Evolutionary conservation across 2,113 vertebrate genomes (phyloP), one percentile per base, ranked within the genome.

Genomic region (Galbula dea): DNA sequence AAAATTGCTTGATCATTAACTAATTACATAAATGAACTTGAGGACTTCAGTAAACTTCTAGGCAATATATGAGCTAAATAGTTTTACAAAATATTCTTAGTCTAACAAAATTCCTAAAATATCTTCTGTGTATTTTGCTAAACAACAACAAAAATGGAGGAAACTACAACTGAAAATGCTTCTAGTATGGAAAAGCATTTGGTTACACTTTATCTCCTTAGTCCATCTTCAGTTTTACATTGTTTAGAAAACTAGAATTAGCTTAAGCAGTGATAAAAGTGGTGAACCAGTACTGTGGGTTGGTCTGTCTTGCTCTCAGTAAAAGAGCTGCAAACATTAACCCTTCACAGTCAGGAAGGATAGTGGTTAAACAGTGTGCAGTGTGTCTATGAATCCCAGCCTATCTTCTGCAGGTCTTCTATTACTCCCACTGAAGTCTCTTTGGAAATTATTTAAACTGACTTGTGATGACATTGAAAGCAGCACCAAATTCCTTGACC

Each of bases 331-430:
- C 22, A 59, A 41, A 30, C 36, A 39, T 4, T 6, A 32, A 36
- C 12, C 41, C 10, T 23, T 73, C 15, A 15, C 18, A 34, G 10
- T 23, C 45, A 48, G 27, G 43, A 20, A 27, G 18, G 43, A 15
- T 1, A 12, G 24, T 7, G 21, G 43, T 30, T 14, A 29, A 12
- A 12, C 18, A n/a, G 20, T 29, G 24, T 1, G 1, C 19, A 26
- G 10, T 5, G 12, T 26, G 41, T 23, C 30, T 22, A 2, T n/a
- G 36, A 37, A 15, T 48, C 46, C 30, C 34, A 55, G 22, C 22
- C 18, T n/a, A 5, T 36, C 17, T 48, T 29, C 30, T 57, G 22
- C 20, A 32, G 43, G 27, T 32, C 36, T 32, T 10, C 20, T 67
- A 5, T 27, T 46, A 11, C 30, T 61, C 46, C 21, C 5, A 3